These are phyloP conservation scores for Steatornis caripensis DNA, from an alignment of 2,113 vertebrate genomes.

Conservation along the genomic window DNA sequence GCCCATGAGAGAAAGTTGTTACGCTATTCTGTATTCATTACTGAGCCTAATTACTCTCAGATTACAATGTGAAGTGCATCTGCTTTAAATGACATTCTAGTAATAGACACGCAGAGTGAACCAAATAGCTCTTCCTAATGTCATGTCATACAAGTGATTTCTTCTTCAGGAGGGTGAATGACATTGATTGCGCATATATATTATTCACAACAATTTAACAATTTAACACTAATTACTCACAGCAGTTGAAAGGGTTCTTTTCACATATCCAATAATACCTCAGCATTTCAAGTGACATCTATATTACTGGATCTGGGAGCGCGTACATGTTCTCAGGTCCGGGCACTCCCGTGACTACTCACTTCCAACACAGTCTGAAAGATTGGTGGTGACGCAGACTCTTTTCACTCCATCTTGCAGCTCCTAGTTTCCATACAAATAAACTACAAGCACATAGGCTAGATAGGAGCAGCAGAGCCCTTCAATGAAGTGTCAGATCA, in stretches of 20 bases:
- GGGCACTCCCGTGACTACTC: not conserved
- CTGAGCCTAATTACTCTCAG: slow-evolving; percentile 13
- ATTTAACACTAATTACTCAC: not conserved
- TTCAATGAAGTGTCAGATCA: not conserved
- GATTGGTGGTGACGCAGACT: not conserved
- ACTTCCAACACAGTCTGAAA: not conserved
- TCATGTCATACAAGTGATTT: slow-evolving; percentile 18
- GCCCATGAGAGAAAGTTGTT: slow-evolving; percentile 12
- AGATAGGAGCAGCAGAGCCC: not conserved
- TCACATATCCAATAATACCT: not conserved
- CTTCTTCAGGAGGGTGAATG: not conserved
- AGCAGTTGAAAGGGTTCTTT: not conserved
- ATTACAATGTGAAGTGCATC: slow-evolving; percentile 43
- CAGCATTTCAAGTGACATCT: not conserved
- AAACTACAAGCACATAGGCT: not conserved
- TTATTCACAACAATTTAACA: not conserved
- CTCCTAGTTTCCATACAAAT: not conserved
- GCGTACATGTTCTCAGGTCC: not conserved
- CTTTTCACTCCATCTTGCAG: not conserved
- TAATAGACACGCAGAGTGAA: not conserved
- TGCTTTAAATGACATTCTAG: slow-evolving; percentile 22
- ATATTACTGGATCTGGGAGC: not conserved
- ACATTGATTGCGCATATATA: not conserved
- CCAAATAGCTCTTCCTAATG: not conserved
- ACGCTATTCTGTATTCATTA: slow-evolving; percentile 18